Base-by-base conservation (phyloP, 2,888 invertebrate species). In the Tuberolachnus salignus region DNA sequence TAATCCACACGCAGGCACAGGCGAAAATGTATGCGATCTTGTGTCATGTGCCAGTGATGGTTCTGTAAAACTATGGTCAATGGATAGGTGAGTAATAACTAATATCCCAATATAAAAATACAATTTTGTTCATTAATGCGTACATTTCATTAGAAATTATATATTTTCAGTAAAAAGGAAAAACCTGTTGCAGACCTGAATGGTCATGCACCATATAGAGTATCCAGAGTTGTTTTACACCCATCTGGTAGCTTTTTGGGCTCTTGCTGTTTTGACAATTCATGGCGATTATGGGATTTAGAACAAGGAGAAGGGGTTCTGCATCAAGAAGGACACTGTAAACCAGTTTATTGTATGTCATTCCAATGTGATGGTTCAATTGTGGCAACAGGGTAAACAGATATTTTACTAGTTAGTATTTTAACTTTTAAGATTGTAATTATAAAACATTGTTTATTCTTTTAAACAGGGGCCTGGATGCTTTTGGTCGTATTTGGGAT, bases 401-500 rank as follows among this genome's bases (percentile, higher is more conserved):
- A 59, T 74, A 21, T 59, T 26, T 59, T 59, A 16, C 9, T 9
- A 13, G 14, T 26, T 57, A 57, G 23, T 57, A 57, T 57, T 8
- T 34, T 34, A 34, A 26, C 14, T n/a, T n/a, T n/a, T n/a, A n/a
- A n/a, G n/a, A n/a, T n/a, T n/a, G n/a, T n/a, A n/a, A n/a, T 51
- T 16, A 51, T 51, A 16, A 34, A 53, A n/a, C n/a, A 53, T n/a
- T n/a, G n/a, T 42, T 9, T 34, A 16, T n/a, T 42, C n/a, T n/a
- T 19, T 53, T 8, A 53, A 1, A 85, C 34, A 93, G 94, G 0
- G 97, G 98, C 0, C 88, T 96, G 85, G 99, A 99, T 88, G 92
- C 96, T 0, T 99, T 97, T 86, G 98, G 97, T 0, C 90, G 99
- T 81, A 94, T 99, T 1, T 99, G 99, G 99, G 99, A 99, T 86